These are phyloP conservation scores for Corvus moneduloides DNA, from an alignment of 2,113 vertebrate species.

Conservation along the genomic window DNA sequence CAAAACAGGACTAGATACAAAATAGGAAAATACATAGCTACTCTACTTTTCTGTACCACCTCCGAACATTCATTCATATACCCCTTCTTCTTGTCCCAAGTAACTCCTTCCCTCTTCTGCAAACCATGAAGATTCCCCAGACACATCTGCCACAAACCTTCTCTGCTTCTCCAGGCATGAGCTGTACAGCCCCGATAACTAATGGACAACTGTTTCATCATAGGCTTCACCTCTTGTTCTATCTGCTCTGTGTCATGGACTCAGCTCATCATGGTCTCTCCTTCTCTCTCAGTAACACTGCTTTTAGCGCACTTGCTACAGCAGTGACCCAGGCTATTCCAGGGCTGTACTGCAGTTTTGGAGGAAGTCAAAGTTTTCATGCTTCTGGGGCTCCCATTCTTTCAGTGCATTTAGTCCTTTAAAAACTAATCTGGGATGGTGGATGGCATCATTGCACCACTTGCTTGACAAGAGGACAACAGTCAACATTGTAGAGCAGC, in stretches of 20 bases:
- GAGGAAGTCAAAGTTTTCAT: neutral
- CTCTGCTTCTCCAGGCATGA: neutral
- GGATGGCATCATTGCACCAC: neutral
- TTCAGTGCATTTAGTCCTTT: neutral
- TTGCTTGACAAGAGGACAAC: neutral
- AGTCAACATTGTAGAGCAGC: neutral
- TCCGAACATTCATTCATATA: neutral
- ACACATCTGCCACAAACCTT: neutral
- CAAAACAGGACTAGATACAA: neutral
- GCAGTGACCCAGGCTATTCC: neutral
- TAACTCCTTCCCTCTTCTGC: neutral
- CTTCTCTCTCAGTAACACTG: fast-evolving
- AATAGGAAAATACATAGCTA: neutral
- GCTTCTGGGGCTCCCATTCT: neutral
- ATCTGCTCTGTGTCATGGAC: neutral
- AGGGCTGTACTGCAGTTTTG: neutral
- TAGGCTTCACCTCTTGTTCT: neutral
- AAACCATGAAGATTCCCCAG: neutral
- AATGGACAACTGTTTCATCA: neutral
- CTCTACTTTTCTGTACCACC: neutral
- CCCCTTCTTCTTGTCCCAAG: neutral
- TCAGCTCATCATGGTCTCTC: neutral
- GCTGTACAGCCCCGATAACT: neutral
- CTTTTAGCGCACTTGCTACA: neutral
- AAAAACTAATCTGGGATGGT: neutral